Evolutionary conservation across 2,113 vertebrate species (phyloP).

Genomic region (Dipodomys merriami): DNA sequence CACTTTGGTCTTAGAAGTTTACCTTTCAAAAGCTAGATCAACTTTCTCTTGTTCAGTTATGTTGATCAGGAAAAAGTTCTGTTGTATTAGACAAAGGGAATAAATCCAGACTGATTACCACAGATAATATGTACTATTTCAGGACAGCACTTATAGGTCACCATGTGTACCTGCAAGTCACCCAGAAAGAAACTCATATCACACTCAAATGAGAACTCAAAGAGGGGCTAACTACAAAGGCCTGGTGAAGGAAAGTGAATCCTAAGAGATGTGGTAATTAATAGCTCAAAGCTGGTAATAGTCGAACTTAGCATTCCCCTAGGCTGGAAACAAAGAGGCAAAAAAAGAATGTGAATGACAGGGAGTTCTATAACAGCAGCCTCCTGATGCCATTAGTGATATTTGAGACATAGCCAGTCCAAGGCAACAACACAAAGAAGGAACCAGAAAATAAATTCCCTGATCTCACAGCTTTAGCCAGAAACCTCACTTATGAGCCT

Average conservation of each 20-base stretch:
- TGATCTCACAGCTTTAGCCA: neutral
- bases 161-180: neutral
- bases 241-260: neutral
- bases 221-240: neutral
- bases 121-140: neutral
- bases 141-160: neutral
- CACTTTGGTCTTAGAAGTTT: conserved; percentile 24
- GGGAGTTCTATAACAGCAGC: neutral
- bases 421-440: neutral
- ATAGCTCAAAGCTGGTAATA: neutral
- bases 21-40: neutral
- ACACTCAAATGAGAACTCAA: neutral
- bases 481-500: neutral
- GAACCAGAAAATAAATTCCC: neutral
- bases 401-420: neutral
- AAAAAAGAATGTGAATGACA: neutral
- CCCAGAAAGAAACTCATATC: neutral
- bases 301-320: neutral
- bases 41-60: neutral
- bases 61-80: neutral
- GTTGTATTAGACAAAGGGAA: neutral
- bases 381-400: neutral
- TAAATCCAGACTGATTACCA: neutral
- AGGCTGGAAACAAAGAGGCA: neutral
- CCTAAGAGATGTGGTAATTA: neutral